Conservation (phyloP, 2,113 vertebrate genomes). For the Labeo catla region DNA sequence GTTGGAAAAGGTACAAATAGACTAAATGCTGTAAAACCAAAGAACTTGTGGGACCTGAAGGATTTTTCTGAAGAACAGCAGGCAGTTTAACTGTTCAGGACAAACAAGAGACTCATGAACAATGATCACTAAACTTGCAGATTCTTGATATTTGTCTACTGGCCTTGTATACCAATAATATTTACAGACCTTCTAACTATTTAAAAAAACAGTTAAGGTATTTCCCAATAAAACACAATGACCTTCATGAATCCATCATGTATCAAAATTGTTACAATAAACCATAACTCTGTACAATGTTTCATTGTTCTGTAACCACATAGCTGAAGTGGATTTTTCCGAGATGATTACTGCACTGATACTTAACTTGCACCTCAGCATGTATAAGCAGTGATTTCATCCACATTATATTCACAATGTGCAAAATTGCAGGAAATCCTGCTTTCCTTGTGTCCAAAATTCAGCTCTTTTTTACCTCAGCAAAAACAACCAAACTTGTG, state of each 20-base stretch:
- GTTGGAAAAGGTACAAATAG: too few species aligned
- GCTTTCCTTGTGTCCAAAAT: constrained; percentile 30
- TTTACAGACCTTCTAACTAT: not conserved
- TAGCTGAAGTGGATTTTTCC: not conserved
- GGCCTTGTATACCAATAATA: not conserved
- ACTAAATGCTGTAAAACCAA: too few species aligned
- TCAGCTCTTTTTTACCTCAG: constrained; percentile 36
- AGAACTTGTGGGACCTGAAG: too few species aligned
- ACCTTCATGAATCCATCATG: not conserved
- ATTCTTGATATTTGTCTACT: too few species aligned
- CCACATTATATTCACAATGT: constrained; percentile 41
- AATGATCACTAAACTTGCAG: too few species aligned
- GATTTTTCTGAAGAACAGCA: too few species aligned
- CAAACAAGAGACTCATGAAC: too few species aligned
- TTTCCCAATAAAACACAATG: not conserved
- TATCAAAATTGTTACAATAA: constrained; percentile 8
- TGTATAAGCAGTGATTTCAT: not conserved
- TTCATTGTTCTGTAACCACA: not conserved
- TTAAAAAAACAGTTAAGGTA: not conserved
- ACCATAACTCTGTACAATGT: not conserved
- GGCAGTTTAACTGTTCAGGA: too few species aligned
- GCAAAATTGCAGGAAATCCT: constrained; percentile 55
- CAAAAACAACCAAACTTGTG: not conserved
- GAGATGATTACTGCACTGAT: not conserved
- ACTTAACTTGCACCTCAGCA: not conserved